These are phyloP conservation scores for Ferrisia virgata DNA, from an alignment of 2,888 invertebrate species.

Conservation along the genomic window DNA sequence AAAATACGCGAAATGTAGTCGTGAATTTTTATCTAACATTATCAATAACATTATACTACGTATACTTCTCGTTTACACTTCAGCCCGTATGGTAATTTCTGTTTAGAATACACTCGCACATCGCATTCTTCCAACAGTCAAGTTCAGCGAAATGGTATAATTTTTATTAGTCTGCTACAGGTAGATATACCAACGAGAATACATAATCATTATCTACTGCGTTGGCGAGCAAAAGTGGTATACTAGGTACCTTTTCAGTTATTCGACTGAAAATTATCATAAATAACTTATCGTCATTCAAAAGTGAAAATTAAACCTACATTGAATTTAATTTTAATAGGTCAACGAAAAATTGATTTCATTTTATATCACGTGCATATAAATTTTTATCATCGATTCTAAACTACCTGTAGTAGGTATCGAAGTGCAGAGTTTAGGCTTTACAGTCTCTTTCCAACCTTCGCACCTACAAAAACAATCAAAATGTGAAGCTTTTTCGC, in stretches of 20 bases:
- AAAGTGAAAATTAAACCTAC: slow-evolving; percentile 15
- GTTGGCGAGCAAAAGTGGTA: not conserved
- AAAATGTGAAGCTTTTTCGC: no score
- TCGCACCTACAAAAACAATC: no score
- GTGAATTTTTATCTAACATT: not conserved
- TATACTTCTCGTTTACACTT: not conserved
- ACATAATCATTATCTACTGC: not conserved
- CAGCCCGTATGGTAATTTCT: slow-evolving; percentile 23
- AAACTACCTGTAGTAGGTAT: no score
- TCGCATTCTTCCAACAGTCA: not conserved
- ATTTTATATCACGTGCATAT: no score
- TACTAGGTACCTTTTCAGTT: not conserved
- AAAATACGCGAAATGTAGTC: slow-evolving; percentile 2
- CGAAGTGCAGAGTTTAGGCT: no score
- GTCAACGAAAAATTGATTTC: not conserved
- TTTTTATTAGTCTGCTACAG: not conserved
- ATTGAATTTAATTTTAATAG: not conserved
- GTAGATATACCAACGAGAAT: not conserved
- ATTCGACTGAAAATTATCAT: not conserved
- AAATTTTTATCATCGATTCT: no score
- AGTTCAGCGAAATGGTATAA: slow-evolving; percentile 3
- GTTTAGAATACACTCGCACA: not conserved
- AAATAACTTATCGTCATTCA: not conserved
- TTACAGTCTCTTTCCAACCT: no score
- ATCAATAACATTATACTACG: no score